Base-by-base conservation (phyloP, 2,888 invertebrate species). In the Drosophila heteroneura region DNA sequence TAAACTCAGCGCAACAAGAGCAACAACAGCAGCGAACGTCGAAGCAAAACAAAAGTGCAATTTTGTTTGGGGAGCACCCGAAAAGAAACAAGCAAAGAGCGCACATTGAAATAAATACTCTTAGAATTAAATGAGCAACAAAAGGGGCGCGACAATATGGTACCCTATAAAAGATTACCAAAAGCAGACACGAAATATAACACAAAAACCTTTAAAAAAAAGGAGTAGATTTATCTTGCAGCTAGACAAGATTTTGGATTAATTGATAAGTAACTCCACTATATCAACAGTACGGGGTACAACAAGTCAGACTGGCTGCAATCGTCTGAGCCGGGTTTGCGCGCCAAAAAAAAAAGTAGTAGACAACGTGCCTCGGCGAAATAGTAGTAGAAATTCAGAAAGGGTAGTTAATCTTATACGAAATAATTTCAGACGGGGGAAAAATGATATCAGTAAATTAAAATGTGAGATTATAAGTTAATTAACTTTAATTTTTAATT, bases 41-140 rank as follows among this genome's bases (percentile, higher is more conserved):
- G 56, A 92, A 92, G 87, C 92, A 92, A 92, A 92, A 92, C 92
- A 92, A 92, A 92, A 90, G 63, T 72, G 74, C 78, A 83, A 92
- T 79, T 91, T 61, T 60, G 41, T 65, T 76, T 51, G 35, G 37
- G 56, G 49, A 67, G 49, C 70, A 64, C 22, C 41, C 54, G 39
- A 60, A 62, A 44, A 56, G 53, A 64, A 57, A 61, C 47, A 60
- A 33, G 49, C 30, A 70, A 65, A 79, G 80, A 77, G 84, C 60
- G 72, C 61, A 33, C 33, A 54, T 35, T 59, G 47, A 53, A 62
- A 64, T 60, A 26, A 32, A 51, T 59, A 73, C 83, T 80, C 83
- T 81, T 68, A 52, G 61, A 33, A 37, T 51, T 32, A 49, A 51
- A 62, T 39, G 51, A 41, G 26, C 9, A 53, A 16, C 16, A 28